Evolutionary conservation across 2,888 invertebrate species (phyloP).

Genomic region (Monochamus alternatus): DNA sequence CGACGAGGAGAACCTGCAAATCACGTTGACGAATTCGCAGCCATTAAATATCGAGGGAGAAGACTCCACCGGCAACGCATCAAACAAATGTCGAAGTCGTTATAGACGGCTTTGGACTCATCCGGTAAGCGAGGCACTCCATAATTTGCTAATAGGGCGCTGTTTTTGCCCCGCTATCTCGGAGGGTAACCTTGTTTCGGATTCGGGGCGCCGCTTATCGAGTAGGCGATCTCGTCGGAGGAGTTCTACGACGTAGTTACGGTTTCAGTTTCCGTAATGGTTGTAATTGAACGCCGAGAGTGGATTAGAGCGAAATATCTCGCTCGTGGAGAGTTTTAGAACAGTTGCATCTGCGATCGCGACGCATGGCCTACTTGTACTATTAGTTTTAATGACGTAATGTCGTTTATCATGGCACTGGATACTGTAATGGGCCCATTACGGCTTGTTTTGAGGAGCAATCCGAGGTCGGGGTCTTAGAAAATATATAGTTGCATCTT

Average conservation of each 20-base stretch:
- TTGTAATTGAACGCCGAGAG: background rate
- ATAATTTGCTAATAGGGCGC: constrained; percentile 4
- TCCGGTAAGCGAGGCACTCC: background rate
- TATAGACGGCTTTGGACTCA: constrained; percentile 20
- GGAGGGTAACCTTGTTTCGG: background rate
- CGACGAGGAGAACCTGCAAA: constrained; percentile 54
- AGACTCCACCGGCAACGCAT: constrained; percentile 30
- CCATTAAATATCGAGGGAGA: constrained; percentile 49
- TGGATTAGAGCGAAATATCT: no score
- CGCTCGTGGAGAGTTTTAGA: no score
- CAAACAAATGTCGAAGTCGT: constrained; percentile 50
- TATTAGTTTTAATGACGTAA: no score
- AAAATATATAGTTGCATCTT: no score
- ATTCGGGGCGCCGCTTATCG: background rate
- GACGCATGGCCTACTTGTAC: no score
- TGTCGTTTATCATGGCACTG: no score
- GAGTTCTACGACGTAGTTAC: background rate
- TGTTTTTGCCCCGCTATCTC: background rate
- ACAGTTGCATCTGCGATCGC: no score
- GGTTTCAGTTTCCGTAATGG: background rate
- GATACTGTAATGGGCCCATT: no score
- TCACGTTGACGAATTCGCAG: constrained; percentile 56
- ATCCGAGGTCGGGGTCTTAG: no score
- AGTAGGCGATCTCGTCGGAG: background rate
- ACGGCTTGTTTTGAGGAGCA: no score